These are phyloP conservation scores for Pherbina coryleti DNA, from an alignment of 2,888 invertebrate genomes.

Conservation along the genomic window DNA sequence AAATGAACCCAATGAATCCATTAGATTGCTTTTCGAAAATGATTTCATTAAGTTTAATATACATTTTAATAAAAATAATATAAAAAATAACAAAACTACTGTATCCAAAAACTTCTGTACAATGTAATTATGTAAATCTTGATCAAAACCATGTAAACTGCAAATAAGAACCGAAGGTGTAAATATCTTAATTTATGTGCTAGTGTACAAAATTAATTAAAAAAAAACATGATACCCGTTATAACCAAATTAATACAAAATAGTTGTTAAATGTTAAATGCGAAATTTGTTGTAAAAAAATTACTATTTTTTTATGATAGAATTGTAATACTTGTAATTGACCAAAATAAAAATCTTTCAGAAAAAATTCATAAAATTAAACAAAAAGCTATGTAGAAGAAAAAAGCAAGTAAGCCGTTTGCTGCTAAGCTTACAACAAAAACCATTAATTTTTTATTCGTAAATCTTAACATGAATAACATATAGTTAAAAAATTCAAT, in stretches of 20 bases:
- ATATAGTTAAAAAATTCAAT: slow-evolving; percentile 25
- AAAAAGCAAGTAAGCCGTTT: not conserved
- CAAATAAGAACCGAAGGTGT: too few relatives aligned
- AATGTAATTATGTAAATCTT: too few relatives aligned
- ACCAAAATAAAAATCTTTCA: not conserved
- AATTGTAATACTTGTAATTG: too few relatives aligned
- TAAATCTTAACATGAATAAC: not conserved
- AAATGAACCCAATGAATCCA: too few relatives aligned
- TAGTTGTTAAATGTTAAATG: not conserved
- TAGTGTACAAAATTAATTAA: not conserved
- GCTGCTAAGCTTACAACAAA: not conserved
- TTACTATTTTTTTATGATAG: not conserved
- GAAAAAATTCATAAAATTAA: not conserved
- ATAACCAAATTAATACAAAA: not conserved
- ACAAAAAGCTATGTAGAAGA: not conserved
- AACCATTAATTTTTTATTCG: not conserved
- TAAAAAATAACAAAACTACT: too few relatives aligned
- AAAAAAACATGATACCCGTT: not conserved
- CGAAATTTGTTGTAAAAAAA: not conserved
- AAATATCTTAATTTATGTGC: too few relatives aligned
- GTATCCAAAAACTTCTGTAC: too few relatives aligned
- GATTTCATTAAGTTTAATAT: too few relatives aligned
- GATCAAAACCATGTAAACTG: too few relatives aligned
- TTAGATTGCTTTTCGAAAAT: too few relatives aligned
- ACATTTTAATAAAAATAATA: too few relatives aligned